These are phyloP conservation scores for Dicrostonyx torquatus DNA, from an alignment of 2,797 vertebrate species.

Conservation along the genomic window DNA sequence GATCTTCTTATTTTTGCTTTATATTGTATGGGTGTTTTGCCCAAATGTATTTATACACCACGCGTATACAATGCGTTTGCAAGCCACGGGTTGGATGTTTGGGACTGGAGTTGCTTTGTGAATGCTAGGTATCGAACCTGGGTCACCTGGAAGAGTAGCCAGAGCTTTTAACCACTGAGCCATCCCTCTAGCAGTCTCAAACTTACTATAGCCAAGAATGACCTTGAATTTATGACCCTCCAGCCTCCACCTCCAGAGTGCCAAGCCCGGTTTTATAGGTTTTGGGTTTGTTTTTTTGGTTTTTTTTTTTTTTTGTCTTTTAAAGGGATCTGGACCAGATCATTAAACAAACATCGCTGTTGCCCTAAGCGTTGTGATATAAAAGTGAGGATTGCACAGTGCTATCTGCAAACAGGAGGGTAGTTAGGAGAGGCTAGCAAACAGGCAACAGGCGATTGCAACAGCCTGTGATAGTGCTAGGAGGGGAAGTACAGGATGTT, in stretches of 20 bases:
- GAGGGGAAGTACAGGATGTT: conserved; percentile 71
- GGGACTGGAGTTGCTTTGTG: neutral
- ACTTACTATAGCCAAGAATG: neutral
- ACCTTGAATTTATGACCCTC: neutral
- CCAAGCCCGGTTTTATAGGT: neutral
- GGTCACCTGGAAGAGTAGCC: neutral
- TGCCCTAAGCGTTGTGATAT: neutral
- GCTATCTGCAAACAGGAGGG: conserved; percentile 10
- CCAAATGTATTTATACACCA: neutral
- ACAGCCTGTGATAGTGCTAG: neutral
- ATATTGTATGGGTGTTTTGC: neutral
- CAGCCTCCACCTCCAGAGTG: neutral
- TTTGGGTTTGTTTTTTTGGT: too few relatives aligned
- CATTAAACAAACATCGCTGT: neutral
- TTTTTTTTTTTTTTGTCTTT: neutral
- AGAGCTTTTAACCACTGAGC: neutral
- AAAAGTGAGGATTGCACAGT: conserved; percentile 8
- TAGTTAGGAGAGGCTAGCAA: conserved; percentile 23
- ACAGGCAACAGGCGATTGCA: conserved; percentile 53
- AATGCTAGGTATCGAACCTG: neutral
- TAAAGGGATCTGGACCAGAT: conserved; percentile 37
- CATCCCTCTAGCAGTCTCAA: neutral
- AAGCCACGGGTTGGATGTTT: neutral
- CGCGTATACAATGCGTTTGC: neutral
- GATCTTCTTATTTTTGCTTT: neutral